phyloP scores from a whole-genome alignment of 37 sponge, comb jelly and placozoan genomes.

The Eunapius fragilis region DNA sequence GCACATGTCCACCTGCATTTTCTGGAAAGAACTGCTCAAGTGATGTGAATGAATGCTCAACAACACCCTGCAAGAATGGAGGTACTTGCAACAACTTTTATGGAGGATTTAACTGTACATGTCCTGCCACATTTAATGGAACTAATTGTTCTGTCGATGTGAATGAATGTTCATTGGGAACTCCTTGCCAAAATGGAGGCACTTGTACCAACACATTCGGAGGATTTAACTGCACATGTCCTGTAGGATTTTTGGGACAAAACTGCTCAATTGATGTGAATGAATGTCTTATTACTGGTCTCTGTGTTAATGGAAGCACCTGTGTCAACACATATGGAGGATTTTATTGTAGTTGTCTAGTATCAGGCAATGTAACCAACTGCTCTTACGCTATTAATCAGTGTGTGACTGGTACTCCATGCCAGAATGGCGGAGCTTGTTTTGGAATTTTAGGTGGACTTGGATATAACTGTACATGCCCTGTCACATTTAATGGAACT shows the following conservation, averaged over 20 bases:
- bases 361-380: neutral
- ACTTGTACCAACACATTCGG: constrained; percentile 39
- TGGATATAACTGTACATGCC: constrained; percentile 55
- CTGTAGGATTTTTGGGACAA: constrained; percentile 40
- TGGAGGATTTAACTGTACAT: constrained; percentile 33
- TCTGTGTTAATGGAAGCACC: constrained; percentile 46
- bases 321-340: constrained; percentile 20
- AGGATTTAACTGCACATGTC: constrained; percentile 52
- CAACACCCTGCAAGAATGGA: constrained; percentile 28
- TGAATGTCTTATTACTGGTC: constrained; percentile 35
- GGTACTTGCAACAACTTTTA: constrained; percentile 21
- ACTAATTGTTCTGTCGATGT: constrained; percentile 47
- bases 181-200: constrained; percentile 67
- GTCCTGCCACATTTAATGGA: constrained; percentile 71
- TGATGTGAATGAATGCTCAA: constrained; percentile 26
- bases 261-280: constrained; percentile 53
- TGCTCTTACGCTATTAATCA: constrained; percentile 32
- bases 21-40: neutral
- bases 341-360: constrained; percentile 10
- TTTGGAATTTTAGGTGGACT: constrained; percentile 1
- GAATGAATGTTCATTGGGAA: constrained; percentile 51
- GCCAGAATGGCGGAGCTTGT: constrained; percentile 34
- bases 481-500: constrained; percentile 42
- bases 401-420: neutral
- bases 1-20: constrained; percentile 23